phyloP scores from a whole-genome alignment of 2,113 vertebrate species.

The Elephas maximus region DNA sequence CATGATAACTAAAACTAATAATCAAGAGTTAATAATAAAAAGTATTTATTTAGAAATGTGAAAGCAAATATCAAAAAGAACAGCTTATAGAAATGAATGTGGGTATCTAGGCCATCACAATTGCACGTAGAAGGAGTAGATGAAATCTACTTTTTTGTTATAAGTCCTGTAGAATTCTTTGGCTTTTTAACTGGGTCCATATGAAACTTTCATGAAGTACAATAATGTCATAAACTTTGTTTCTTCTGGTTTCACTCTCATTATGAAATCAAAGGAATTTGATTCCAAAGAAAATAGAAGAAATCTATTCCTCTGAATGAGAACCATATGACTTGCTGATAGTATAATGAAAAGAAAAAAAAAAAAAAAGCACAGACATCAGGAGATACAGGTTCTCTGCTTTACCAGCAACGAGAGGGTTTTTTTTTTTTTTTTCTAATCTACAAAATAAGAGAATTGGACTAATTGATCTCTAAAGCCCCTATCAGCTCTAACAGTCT shows the following conservation, averaged over 20 bases:
- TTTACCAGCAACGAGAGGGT: neutral
- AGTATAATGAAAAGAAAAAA: neutral
- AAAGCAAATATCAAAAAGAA: neutral
- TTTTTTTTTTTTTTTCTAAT: neutral
- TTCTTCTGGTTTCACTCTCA: constrained; percentile 17
- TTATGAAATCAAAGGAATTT: constrained; percentile 42
- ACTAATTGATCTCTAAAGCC: neutral
- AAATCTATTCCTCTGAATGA: neutral
- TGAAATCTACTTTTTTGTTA: neutral
- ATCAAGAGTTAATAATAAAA: neutral
- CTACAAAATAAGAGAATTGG: neutral
- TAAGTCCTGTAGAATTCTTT: neutral
- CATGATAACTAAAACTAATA: neutral
- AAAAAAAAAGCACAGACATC: neutral
- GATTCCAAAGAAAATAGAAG: neutral
- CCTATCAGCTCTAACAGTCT: neutral
- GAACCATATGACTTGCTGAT: neutral
- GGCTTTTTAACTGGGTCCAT: neutral
- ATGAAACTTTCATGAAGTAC: neutral
- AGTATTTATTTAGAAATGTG: neutral
- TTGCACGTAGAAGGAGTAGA: neutral
- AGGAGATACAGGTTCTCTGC: neutral
- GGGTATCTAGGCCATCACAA: neutral
- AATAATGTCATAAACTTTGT: neutral
- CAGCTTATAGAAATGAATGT: neutral